Evolutionary conservation across 2,888 invertebrate genomes (phyloP).

Genomic region (Euspilapteryx auroguttella): DNA sequence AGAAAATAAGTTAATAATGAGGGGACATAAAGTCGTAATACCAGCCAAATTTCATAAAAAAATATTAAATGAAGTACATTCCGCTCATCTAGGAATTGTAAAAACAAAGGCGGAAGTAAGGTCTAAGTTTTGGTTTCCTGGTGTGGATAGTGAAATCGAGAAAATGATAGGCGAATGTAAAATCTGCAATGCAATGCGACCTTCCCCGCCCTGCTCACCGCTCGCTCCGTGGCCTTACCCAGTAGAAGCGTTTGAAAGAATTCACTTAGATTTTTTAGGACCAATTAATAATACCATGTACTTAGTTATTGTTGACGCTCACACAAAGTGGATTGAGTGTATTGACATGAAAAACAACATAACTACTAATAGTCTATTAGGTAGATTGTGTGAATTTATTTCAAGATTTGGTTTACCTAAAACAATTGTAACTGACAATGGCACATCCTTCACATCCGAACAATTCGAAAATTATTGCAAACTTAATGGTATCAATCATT

Average conservation of each 20-base stretch:
- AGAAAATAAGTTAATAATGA: neutral
- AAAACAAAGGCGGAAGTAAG: neutral
- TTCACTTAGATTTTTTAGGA: constrained; percentile 1
- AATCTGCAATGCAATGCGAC: neutral
- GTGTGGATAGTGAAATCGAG: neutral
- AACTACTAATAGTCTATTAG: neutral
- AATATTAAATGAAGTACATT: too few relatives aligned
- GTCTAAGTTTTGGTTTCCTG: neutral
- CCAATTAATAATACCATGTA: neutral
- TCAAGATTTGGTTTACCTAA: neutral
- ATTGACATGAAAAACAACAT: neutral
- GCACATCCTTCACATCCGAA: constrained; percentile 1
- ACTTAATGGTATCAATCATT: neutral
- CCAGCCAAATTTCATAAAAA: too few relatives aligned
- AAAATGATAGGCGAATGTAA: neutral
- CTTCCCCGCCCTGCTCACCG: constrained; percentile 3
- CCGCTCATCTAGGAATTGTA: neutral
- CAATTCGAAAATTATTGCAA: constrained; percentile 4
- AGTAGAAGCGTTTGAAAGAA: constrained; percentile 1
- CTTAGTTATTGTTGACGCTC: constrained; percentile 1
- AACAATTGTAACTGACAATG: neutral
- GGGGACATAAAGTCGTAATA: neutral
- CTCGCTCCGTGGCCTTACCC: constrained; percentile 10
- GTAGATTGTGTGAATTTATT: neutral
- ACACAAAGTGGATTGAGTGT: constrained; percentile 1